Conservation (phyloP, 2,113 vertebrate species). For the Ciconia boyciana region DNA sequence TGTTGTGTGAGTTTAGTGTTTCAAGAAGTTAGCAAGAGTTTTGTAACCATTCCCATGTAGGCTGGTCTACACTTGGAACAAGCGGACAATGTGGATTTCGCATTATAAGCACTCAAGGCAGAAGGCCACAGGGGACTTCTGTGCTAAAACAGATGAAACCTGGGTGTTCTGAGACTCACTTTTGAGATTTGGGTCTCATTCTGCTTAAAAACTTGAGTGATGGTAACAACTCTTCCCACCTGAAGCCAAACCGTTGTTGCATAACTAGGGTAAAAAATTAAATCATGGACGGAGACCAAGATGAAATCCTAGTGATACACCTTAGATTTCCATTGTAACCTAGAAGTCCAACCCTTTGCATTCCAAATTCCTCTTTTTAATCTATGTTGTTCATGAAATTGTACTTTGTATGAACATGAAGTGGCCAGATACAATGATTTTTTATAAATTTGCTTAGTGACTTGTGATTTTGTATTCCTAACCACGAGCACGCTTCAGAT, state of each 20-base stretch:
- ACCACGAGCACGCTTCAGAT: background rate
- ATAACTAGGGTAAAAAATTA: background rate
- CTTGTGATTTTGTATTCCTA: background rate
- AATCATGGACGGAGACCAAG: accelerated
- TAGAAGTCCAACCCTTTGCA: background rate
- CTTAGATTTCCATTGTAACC: background rate
- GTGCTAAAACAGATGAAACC: background rate
- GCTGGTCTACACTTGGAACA: background rate
- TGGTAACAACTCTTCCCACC: background rate
- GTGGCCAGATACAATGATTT: background rate
- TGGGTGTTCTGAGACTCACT: background rate
- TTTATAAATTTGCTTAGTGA: background rate
- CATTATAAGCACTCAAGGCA: background rate
- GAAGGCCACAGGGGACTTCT: background rate
- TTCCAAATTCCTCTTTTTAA: background rate
- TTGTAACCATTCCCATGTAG: background rate
- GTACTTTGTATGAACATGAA: background rate
- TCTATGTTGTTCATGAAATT: background rate
- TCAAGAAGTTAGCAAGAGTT: background rate
- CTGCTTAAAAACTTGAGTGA: background rate
- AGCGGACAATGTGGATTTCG: background rate
- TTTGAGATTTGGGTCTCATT: background rate
- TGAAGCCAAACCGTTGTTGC: background rate
- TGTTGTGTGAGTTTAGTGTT: background rate
- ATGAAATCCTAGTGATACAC: background rate